phyloP scores from a whole-genome alignment of 2,113 vertebrate genomes.

The Pholis gunnellus region DNA sequence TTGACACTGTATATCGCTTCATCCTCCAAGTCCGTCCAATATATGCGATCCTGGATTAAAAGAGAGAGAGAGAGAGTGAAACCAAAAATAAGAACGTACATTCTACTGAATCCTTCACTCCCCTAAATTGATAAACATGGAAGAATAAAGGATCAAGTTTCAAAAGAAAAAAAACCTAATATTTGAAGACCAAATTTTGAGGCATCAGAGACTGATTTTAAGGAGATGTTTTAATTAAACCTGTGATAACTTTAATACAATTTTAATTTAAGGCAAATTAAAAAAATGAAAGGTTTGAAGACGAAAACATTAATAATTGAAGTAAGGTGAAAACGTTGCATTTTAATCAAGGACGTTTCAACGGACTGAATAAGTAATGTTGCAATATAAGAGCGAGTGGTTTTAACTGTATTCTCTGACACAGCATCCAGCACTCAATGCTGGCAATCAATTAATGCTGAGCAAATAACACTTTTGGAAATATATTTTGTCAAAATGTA shows the following conservation, averaged over 20 bases:
- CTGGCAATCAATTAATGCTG: background rate
- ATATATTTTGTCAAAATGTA: background rate
- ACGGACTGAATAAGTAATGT: background rate
- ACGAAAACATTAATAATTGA: conserved; percentile 8
- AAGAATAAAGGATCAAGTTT: background rate
- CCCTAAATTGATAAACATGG: background rate
- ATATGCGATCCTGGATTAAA: conserved; percentile 91
- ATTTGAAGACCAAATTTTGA: background rate
- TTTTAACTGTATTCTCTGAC: background rate
- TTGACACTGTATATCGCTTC: conserved; percentile 97
- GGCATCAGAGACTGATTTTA: background rate
- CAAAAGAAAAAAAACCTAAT: background rate
- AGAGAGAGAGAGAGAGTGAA: background rate
- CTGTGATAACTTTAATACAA: conserved; percentile 2
- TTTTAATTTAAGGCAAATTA: conserved; percentile 1
- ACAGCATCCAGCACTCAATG: background rate
- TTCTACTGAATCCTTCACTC: background rate
- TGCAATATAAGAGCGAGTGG: background rate
- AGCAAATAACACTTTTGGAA: background rate
- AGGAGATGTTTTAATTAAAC: background rate
- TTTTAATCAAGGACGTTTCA: conserved; percentile 23
- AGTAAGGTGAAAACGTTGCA: background rate
- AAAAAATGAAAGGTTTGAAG: conserved; percentile 11
- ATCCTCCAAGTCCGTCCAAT: conserved; percentile 96
- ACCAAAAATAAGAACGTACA: background rate